phyloP scores from a whole-genome alignment of 2,888 invertebrate species.

The Tuta absoluta region DNA sequence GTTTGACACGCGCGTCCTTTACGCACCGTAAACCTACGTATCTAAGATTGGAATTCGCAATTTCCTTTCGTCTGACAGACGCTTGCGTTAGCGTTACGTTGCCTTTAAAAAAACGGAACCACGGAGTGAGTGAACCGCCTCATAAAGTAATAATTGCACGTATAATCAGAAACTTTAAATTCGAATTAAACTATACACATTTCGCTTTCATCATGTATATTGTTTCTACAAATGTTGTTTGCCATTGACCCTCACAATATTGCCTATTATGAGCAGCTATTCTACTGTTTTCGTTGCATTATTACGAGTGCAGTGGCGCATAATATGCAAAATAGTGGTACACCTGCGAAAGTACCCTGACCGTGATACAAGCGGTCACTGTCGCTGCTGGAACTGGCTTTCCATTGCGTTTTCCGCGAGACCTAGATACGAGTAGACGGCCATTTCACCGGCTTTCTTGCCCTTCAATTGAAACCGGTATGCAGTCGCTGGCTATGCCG shows the following conservation, averaged over 20 bases:
- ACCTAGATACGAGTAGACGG: background rate
- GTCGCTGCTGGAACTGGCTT: constrained; percentile 10
- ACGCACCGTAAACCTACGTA: no score
- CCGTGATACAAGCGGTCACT: constrained; percentile 10
- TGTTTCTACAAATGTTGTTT: no score
- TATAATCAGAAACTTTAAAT: no score
- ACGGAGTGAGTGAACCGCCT: no score
- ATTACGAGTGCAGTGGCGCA: background rate
- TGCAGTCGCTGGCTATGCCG: background rate
- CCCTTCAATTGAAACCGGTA: background rate
- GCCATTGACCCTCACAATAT: background rate
- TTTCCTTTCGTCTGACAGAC: no score
- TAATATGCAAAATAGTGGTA: background rate
- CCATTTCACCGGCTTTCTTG: constrained; percentile 4
- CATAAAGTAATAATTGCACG: no score
- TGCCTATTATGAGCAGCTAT: background rate
- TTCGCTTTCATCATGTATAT: no score
- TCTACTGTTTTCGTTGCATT: background rate
- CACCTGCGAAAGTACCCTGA: background rate
- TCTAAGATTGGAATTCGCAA: no score
- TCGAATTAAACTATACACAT: no score
- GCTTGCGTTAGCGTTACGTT: no score
- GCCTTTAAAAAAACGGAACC: no score
- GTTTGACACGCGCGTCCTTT: no score
- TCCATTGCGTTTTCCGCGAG: constrained; percentile 6